These are phyloP conservation scores for Ictalurus furcatus DNA, from an alignment of 2,113 vertebrate genomes.

Conservation along the genomic window DNA sequence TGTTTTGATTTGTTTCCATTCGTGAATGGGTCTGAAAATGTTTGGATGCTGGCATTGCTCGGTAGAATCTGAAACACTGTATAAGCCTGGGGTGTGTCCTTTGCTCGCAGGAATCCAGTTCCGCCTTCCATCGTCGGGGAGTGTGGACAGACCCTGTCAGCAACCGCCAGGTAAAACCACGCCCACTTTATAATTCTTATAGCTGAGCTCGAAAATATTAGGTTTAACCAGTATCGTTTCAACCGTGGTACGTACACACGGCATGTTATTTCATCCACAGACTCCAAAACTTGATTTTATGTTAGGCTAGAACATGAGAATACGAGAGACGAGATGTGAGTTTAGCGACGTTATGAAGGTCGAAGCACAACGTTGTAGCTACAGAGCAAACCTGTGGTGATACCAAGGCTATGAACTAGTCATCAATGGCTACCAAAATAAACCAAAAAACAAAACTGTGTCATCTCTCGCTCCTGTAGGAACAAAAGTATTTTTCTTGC, in stretches of 20 bases:
- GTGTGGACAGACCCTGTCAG: conserved; percentile 68
- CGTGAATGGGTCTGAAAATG: background rate
- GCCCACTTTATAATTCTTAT: background rate
- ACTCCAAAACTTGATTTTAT: background rate
- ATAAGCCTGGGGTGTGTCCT: conserved; percentile 31
- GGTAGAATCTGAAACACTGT: background rate
- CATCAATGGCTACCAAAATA: background rate
- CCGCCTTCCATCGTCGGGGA: conserved; percentile 72
- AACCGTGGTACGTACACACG: background rate
- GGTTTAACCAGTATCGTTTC: background rate
- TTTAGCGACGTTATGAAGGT: background rate
- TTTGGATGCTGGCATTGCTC: background rate
- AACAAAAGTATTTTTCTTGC: background rate
- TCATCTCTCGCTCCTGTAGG: background rate
- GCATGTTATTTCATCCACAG: background rate
- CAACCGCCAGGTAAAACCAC: conserved; percentile 70
- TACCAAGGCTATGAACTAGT: background rate
- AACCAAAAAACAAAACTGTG: background rate
- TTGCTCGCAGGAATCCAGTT: conserved; percentile 76
- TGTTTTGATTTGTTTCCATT: background rate
- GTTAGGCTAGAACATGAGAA: background rate
- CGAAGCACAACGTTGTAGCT: background rate
- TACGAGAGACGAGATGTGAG: background rate
- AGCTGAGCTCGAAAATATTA: background rate
- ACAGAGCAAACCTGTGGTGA: background rate